Conservation (phyloP, 2,797 vertebrate genomes). For the Sebastes vulpes region DNA sequence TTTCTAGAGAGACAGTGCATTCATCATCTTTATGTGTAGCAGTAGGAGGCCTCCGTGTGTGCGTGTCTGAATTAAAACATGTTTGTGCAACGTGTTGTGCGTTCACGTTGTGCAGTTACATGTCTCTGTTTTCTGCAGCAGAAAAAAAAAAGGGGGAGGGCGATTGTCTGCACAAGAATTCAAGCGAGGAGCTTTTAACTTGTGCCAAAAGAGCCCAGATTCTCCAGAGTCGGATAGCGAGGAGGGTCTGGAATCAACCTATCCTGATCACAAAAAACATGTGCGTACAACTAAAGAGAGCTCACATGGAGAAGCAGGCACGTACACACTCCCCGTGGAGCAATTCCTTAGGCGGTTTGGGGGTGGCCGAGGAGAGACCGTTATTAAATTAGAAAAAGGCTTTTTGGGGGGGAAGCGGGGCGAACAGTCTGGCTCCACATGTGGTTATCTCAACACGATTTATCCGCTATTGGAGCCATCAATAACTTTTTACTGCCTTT, state of each 20-base stretch:
- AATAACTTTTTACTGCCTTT: slow-evolving; percentile 62
- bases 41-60: slow-evolving; percentile 51
- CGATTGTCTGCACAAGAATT: slow-evolving; percentile 77
- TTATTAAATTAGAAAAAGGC: slow-evolving; percentile 74
- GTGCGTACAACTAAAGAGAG: slow-evolving; percentile 53
- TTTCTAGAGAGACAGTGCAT: slow-evolving; percentile 80
- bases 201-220: slow-evolving; percentile 70
- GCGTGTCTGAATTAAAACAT: slow-evolving; percentile 57
- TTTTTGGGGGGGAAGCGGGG: slow-evolving; percentile 23
- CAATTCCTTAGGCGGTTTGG: slow-evolving; percentile 62
- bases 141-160: slow-evolving; percentile 1
- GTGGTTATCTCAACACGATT: slow-evolving; percentile 59
- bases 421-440: slow-evolving; percentile 64
- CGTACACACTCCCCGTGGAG: slow-evolving; percentile 63
- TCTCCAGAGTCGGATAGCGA: slow-evolving; percentile 65
- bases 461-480: slow-evolving; percentile 61
- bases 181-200: slow-evolving; percentile 73
- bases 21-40: slow-evolving; percentile 85
- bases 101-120: slow-evolving; percentile 58
- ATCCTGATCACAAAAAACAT: slow-evolving; percentile 61
- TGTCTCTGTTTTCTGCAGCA: slow-evolving; percentile 34
- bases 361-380: slow-evolving; percentile 56
- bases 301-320: slow-evolving; percentile 62
- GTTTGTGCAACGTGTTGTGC: slow-evolving; percentile 69
- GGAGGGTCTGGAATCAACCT: slow-evolving; percentile 71